phyloP scores from a whole-genome alignment of 2,888 invertebrate species.

The Standfussiana lucernea region DNA sequence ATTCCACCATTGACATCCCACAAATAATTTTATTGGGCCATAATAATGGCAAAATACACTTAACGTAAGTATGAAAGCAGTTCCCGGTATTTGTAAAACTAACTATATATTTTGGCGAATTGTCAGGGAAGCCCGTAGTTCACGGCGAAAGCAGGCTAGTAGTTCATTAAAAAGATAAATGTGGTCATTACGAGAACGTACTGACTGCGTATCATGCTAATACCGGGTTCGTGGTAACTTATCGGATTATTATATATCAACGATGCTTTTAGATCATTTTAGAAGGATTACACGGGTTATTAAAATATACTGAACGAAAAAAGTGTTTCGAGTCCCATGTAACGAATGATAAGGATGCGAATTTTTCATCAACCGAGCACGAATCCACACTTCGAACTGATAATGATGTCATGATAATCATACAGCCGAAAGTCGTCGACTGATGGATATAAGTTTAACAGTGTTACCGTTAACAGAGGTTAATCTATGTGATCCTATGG shows the following conservation, averaged over 20 bases:
- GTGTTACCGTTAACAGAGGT: neutral
- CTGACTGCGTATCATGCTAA: conserved; percentile 79
- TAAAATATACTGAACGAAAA: neutral
- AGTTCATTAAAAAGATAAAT: conserved; percentile 89
- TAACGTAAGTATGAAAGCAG: conserved; percentile 75
- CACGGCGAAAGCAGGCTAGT: conserved; percentile 81
- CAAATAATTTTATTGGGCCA: conserved; percentile 62
- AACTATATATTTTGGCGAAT: conserved; percentile 80
- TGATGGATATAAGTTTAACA: neutral
- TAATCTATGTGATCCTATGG: neutral
- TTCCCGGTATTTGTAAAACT: conserved; percentile 77
- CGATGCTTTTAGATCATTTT: conserved; percentile 55
- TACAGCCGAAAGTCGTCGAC: neutral
- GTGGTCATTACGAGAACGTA: conserved; percentile 85
- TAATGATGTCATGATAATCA: neutral
- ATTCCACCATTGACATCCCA: conserved; percentile 1
- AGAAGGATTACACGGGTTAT: neutral
- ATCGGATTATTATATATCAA: conserved; percentile 66
- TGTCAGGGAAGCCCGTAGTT: conserved; percentile 79
- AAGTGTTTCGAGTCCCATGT: neutral
- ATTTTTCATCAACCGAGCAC: neutral
- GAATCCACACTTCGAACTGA: neutral
- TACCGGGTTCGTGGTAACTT: conserved; percentile 70
- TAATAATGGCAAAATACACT: conserved; percentile 81
- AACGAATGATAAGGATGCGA: neutral